Evolutionary conservation across 2,113 vertebrate species (phyloP).

Genomic region (Rattus norvegicus): GRCr8 NC_086029.1:66753001-66753500

Average conservation of each 20-base stretch:
- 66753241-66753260: too few species aligned
- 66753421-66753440: too few species aligned
- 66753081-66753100: background rate
- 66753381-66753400: background rate
- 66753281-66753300: background rate
- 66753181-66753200: background rate
- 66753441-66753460: too few species aligned
- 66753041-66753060: too few species aligned
- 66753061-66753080: background rate
- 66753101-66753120: background rate
- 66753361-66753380: background rate
- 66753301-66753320: background rate
- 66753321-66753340: background rate
- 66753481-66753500: too few species aligned
- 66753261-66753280: background rate
- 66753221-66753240: background rate
- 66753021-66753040: background rate
- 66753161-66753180: background rate
- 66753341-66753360: background rate
- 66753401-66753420: too few species aligned
- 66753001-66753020: too few species aligned
- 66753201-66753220: background rate
- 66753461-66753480: too few species aligned
- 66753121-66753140: too few species aligned
- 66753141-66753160: background rate